Conservation (phyloP, 2,888 invertebrate species). For the Salpingus planirostris region DNA sequence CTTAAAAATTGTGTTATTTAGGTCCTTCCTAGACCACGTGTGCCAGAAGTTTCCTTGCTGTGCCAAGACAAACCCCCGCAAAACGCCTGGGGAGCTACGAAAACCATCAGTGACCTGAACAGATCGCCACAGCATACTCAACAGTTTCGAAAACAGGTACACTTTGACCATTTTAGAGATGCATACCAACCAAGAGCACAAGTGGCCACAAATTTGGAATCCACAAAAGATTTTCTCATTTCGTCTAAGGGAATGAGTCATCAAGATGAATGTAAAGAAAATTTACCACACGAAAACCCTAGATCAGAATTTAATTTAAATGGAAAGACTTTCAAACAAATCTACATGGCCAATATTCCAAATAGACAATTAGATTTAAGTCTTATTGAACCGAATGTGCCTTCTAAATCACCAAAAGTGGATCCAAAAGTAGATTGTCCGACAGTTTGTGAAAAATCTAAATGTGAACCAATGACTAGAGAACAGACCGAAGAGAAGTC, state of each 20-base stretch:
- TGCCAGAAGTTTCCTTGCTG: constrained; percentile 39
- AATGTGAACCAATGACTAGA: too few relatives aligned
- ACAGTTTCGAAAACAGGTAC: neutral
- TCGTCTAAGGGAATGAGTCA: neutral
- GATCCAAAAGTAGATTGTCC: too few relatives aligned
- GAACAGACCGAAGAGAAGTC: too few relatives aligned
- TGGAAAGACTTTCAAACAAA: constrained; percentile 32
- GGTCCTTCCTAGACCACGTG: constrained; percentile 17
- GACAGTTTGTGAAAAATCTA: too few relatives aligned
- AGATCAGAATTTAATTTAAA: constrained; percentile 1
- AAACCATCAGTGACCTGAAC: neutral
- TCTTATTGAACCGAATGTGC: constrained; percentile 25
- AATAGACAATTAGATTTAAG: constrained; percentile 38
- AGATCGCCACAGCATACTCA: neutral
- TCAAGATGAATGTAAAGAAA: neutral
- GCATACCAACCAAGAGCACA: too few relatives aligned
- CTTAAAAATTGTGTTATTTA: constrained; percentile 1
- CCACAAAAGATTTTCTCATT: neutral
- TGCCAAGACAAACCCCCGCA: constrained; percentile 1
- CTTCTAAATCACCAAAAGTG: neutral
- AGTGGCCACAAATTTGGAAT: too few relatives aligned
- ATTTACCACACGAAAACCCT: neutral
- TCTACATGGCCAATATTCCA: constrained; percentile 39
- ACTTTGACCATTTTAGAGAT: too few relatives aligned
- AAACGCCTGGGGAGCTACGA: neutral